A percentile compares a stretch with the other conserved stretches of the same genome.
phyloP scores from a whole-genome alignment of 2,113 vertebrate genomes.

The Pogona vitticeps region DNA sequence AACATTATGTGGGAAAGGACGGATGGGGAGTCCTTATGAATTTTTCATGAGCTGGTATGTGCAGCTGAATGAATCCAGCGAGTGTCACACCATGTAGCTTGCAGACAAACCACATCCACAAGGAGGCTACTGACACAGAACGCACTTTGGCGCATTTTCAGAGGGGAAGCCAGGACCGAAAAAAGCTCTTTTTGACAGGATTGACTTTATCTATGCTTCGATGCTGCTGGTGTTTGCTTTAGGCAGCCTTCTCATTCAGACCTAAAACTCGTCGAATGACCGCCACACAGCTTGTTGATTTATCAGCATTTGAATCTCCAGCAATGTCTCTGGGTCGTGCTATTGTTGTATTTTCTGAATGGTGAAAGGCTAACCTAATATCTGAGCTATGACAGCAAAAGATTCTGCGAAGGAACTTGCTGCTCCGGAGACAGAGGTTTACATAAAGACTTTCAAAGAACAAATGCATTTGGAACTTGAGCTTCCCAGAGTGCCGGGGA shows the following conservation, averaged over 20 bases:
- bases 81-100: conserved; percentile 75
- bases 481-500: conserved; percentile 87
- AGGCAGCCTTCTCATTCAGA: conserved; percentile 54
- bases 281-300: conserved; percentile 50
- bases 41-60: conserved; percentile 79
- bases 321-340: conserved; percentile 54
- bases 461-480: conserved; percentile 98
- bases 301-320: conserved; percentile 46
- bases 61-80: conserved; percentile 79
- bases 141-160: conserved; percentile 74
- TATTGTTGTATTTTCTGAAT: conserved; percentile 56
- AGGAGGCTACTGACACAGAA: conserved; percentile 74
- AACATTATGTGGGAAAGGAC: conserved; percentile 63
- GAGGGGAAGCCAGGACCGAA: conserved; percentile 64
- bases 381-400: conserved; percentile 84
- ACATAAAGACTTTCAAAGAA: conserved; percentile 96
- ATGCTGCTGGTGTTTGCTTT: conserved; percentile 49
- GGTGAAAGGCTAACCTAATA: conserved; percentile 55
- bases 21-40: conserved; percentile 69
- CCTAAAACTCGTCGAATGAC: conserved; percentile 35
- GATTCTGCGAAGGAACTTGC: conserved; percentile 81
- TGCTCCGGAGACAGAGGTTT: conserved; percentile 85
- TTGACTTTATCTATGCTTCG: conserved; percentile 51
- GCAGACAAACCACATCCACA: conserved; percentile 73
- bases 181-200: conserved; percentile 64